These are phyloP conservation scores for Selenia dentaria DNA, from an alignment of 2,888 invertebrate species.

Conservation along the genomic window DNA sequence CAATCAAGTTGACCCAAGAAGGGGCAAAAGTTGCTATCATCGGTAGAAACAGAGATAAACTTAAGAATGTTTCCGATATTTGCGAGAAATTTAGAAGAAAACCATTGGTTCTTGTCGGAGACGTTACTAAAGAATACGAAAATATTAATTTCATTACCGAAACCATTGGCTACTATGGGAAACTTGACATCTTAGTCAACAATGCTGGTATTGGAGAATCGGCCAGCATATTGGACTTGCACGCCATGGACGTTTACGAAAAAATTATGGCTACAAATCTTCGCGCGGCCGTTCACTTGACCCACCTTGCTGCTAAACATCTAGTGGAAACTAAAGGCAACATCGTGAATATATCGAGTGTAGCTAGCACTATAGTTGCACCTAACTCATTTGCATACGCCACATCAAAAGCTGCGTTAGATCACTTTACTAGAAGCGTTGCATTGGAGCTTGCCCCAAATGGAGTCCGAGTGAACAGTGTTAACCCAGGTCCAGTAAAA, in stretches of 20 bases:
- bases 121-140: slow-evolving; percentile 41
- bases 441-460: slow-evolving; percentile 91
- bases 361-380: slow-evolving; percentile 23
- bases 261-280: slow-evolving; percentile 42
- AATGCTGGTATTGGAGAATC: slow-evolving; percentile 39
- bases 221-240: slow-evolving; percentile 30
- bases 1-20: slow-evolving; percentile 35
- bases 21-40: slow-evolving; percentile 33
- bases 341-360: slow-evolving; percentile 47
- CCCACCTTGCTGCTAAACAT: slow-evolving; percentile 39
- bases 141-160: slow-evolving; percentile 33
- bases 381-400: slow-evolving; percentile 33
- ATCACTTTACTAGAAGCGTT: slow-evolving; percentile 93
- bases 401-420: slow-evolving; percentile 74
- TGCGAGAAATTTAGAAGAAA: slow-evolving; percentile 28
- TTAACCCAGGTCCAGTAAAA: slow-evolving; percentile 93
- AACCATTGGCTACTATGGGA: slow-evolving; percentile 35
- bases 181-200: slow-evolving; percentile 44
- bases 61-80: slow-evolving; percentile 27
- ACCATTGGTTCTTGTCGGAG: slow-evolving; percentile 38
- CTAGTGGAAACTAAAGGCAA: slow-evolving; percentile 46
- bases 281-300: slow-evolving; percentile 37
- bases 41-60: slow-evolving; percentile 37
- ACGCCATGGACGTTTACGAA: slow-evolving; percentile 39
- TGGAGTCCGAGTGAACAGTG: slow-evolving; percentile 91